Evolutionary conservation across 2,888 invertebrate genomes (phyloP), one percentile per base, ranked within the genome.

Genomic region (Rhorus exstirpatorius): DNA sequence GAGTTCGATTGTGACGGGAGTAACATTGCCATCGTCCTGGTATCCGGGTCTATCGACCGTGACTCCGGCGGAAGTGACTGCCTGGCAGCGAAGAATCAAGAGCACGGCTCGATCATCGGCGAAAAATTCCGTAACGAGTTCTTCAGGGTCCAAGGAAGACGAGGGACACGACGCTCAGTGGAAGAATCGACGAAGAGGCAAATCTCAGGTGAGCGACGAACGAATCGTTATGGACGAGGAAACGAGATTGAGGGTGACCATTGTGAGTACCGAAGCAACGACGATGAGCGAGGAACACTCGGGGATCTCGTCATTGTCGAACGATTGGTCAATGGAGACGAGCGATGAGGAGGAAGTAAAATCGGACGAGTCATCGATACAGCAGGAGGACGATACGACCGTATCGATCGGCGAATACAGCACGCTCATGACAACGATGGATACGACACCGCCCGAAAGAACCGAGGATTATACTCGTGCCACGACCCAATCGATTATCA

Each of bases 371-470:
- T 93, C 93, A 85, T 93, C 93, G 70, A 53, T 51, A 1, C 58
- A 65, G 70, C 91, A 91, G 60, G 88, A 93, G 84, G 93, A 93
- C 55, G 89, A 91, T 51, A 92, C 93, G 76, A 93, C 93, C 44
- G 24, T 19, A 14, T 90, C 91, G 75, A 89, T 91, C 87, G 93
- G 77, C 92, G 87, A 93, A 92, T 92, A 93, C 93, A 84, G 85
- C 71, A 84, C 83, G 44, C 35, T 76, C 68, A 85, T 86, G 84
- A 84, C 83, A 38, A 93, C 93, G 83, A 94, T 94, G 94, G 94
- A 94, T 93, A 94, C 94, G 93, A 94, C 94, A 91, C 93, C 94
- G 89, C 94, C 94, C 93, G 93, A 93, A 93, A 94, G 94, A 93
- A 94, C 93, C 93, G 94, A 94, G 93, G 93, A 92, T 87, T 94